Evolutionary conservation across 2,888 invertebrate genomes (phyloP).

Genomic region (Phania funesta): DNA sequence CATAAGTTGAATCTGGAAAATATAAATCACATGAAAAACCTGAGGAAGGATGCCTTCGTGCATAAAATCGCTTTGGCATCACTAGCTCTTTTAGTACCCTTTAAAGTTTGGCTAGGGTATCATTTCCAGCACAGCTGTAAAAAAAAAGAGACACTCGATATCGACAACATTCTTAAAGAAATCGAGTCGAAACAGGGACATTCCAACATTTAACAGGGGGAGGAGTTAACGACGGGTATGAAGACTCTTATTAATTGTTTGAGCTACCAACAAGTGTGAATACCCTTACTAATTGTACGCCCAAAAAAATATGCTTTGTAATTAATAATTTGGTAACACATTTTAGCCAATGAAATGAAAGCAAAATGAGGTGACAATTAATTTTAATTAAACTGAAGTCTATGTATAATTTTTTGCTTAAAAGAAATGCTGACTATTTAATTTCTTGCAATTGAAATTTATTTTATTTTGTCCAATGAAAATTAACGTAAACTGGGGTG

Average conservation of each 20-base stretch:
- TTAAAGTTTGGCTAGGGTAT: not conserved
- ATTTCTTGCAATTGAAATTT: too few species aligned
- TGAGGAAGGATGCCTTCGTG: not conserved
- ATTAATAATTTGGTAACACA: too few species aligned
- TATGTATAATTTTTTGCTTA: too few species aligned
- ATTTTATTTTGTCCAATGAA: too few species aligned
- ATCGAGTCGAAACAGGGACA: slow-evolving; percentile 3
- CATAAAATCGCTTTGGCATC: not conserved
- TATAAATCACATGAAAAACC: not conserved
- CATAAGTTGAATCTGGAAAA: slow-evolving; percentile 6
- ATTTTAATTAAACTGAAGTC: too few species aligned
- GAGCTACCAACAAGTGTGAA: not conserved
- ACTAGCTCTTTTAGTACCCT: not conserved
- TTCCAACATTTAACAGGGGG: not conserved
- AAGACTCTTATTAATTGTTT: not conserved
- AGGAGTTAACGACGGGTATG: not conserved
- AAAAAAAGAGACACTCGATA: not conserved
- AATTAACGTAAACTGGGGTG: too few species aligned
- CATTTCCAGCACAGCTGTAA: slow-evolving; percentile 6
- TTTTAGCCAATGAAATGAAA: too few species aligned
- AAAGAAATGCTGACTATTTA: too few species aligned
- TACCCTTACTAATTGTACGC: not conserved
- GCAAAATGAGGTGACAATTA: too few species aligned
- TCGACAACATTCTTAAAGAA: not conserved
- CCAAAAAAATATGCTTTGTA: too few species aligned